phyloP scores from a whole-genome alignment of 2,888 invertebrate species.

The Chymomyza caudatula region DNA sequence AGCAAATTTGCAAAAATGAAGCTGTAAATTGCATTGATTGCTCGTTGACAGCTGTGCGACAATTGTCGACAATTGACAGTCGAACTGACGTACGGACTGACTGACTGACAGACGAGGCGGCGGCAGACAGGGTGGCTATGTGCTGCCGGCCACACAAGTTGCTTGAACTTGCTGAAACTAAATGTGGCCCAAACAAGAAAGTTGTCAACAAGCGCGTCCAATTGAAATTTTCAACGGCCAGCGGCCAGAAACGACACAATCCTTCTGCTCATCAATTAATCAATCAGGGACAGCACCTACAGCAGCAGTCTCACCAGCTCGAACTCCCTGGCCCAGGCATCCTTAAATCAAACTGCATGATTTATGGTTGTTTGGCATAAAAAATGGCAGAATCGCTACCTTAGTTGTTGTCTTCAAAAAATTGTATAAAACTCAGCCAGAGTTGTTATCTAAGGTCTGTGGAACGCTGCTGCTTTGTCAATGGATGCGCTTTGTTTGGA shows the following conservation, averaged over 20 bases:
- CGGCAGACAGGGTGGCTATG: constrained; percentile 11
- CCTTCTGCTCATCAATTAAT: constrained; percentile 57
- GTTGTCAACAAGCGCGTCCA: constrained; percentile 71
- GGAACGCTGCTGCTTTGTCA: constrained; percentile 37
- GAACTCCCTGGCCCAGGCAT: constrained; percentile 30
- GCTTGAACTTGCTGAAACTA: not conserved
- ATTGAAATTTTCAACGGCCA: constrained; percentile 61
- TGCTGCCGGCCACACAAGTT: constrained; percentile 22
- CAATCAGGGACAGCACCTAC: constrained; percentile 51
- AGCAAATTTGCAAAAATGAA: constrained; percentile 64
- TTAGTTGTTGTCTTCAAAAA: constrained; percentile 9
- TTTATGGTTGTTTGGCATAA: constrained; percentile 38
- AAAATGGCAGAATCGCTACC: constrained; percentile 1
- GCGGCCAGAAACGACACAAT: no score
- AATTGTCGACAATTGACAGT: constrained; percentile 51
- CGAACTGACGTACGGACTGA: constrained; percentile 15
- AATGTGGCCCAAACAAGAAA: constrained; percentile 17
- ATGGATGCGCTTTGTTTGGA: constrained; percentile 56
- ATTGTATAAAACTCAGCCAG: constrained; percentile 42
- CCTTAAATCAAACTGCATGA: constrained; percentile 59
- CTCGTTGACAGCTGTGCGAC: constrained; percentile 63
- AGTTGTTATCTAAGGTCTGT: constrained; percentile 10
- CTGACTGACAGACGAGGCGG: constrained; percentile 7
- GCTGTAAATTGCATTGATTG: constrained; percentile 69
- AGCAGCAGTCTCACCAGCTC: constrained; percentile 9